These are phyloP conservation scores for Brachylomia viminalis DNA, from an alignment of 2,888 invertebrate species.

Conservation along the genomic window DNA sequence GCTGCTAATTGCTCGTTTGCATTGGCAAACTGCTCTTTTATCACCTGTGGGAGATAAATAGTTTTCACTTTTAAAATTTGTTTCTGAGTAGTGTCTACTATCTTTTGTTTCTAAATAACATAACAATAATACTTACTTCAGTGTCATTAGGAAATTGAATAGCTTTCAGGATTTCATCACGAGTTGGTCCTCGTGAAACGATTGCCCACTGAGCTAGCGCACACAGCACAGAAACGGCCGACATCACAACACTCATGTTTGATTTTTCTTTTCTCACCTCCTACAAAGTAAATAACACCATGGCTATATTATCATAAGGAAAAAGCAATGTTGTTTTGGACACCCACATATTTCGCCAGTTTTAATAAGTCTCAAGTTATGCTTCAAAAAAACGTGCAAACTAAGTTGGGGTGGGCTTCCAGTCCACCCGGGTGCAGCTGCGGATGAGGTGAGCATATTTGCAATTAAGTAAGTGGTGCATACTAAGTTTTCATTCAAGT, in stretches of 20 bases:
- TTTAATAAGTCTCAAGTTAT: too few relatives aligned
- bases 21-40: too few relatives aligned
- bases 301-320: too few relatives aligned
- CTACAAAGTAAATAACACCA: not conserved
- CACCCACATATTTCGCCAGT: too few relatives aligned
- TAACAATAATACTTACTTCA: not conserved
- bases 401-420: too few relatives aligned
- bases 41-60: not conserved
- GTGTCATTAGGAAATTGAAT: not conserved
- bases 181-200: not conserved
- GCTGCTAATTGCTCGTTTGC: too few relatives aligned
- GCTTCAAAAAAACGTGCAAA: too few relatives aligned
- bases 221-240: not conserved
- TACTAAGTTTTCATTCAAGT: too few relatives aligned
- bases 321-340: too few relatives aligned
- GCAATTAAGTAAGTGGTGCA: too few relatives aligned
- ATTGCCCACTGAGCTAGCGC: not conserved
- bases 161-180: not conserved
- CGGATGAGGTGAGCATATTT: too few relatives aligned
- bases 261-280: constrained; percentile 1
- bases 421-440: too few relatives aligned
- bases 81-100: not conserved
- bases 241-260: not conserved
- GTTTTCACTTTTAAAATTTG: not conserved
- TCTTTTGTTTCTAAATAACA: not conserved